Evolutionary conservation across 2,113 vertebrate genomes (phyloP), one percentile per base, ranked within the genome.

Genomic region (Aramus guarauna): DNA sequence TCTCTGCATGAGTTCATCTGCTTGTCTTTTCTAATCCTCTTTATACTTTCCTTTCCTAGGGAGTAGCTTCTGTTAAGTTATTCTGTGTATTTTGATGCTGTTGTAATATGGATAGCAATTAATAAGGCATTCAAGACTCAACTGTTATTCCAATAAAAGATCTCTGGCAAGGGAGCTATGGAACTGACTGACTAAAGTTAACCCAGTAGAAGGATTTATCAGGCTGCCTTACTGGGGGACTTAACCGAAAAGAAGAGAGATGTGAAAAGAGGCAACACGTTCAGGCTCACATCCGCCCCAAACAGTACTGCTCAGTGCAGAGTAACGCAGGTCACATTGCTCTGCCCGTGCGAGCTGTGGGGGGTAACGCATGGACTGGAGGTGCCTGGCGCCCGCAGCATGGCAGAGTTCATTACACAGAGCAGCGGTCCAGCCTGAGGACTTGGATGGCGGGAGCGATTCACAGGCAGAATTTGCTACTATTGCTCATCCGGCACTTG

Each of bases 21-120:
- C 93, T 89, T 96, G 91, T 95, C 91, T 95, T 94, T 92, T 94
- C 89, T 92, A 97, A 96, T 97, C 94, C 73, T 80, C 86, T 94
- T 94, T 86, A 71, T 50, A 71, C 41, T 86, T 86, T 39, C 27
- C 53, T 79, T 82, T 95, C 63, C 83, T 80, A 84, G 68, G 76
- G 83, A 96, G 55, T 81, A 86, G 72, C 47, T 74, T 84, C 83
- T 91, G 45, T 85, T 73, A 90, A 76, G 55, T 86, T 91, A 88
- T 66, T 86, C 83, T 62, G 22, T 80, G 14, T 86, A 67, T 92
- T 88, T 92, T 88, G 72, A 91, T 91, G 79, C 75, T 86, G 41
- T 80, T 83, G 60, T 92, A 91, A 86, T 92, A 80, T 8, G 72
- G 67, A 71, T 62, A 84, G 75, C 76, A 86, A 86, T 84, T 92